phyloP scores from a whole-genome alignment of 2,113 vertebrate species.

The Periophthalmus modestus region DNA sequence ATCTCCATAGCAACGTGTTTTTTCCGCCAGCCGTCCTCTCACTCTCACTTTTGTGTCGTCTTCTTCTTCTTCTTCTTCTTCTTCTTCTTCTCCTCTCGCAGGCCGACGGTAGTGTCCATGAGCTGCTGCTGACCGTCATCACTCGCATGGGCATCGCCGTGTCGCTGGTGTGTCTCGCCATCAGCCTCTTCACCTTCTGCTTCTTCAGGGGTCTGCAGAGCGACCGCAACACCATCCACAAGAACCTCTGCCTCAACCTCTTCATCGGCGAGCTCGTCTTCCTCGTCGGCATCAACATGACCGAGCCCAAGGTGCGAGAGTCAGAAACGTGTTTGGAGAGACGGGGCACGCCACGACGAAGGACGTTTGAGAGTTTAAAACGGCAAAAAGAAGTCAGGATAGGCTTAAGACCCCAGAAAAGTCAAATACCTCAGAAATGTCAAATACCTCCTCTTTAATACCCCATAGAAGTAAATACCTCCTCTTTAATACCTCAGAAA shows the following conservation, averaged over 20 bases:
- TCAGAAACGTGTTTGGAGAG: too few species aligned
- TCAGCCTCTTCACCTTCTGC: constrained; percentile 98
- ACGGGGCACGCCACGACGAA: too few species aligned
- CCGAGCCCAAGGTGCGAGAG: constrained; percentile 84
- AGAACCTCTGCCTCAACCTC: constrained; percentile 98
- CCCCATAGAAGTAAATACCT: too few species aligned
- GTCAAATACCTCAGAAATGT: too few species aligned
- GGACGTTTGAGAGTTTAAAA: too few species aligned
- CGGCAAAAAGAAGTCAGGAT: too few species aligned
- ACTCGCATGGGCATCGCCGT: constrained; percentile 96
- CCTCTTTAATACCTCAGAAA: too few species aligned
- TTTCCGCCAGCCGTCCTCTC: background rate
- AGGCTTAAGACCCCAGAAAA: too few species aligned
- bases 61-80: background rate
- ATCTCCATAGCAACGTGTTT: constrained; percentile 14
- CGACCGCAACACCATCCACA: constrained; percentile 98
- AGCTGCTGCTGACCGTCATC: constrained; percentile 93
- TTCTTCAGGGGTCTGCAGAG: constrained; percentile 97
- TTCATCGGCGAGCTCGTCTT: constrained; percentile 97
- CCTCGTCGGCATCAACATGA: constrained; percentile 97
- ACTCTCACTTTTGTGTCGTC: too few species aligned
- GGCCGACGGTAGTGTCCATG: constrained; percentile 88
- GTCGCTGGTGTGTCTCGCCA: constrained; percentile 95
- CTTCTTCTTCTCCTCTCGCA: constrained; percentile 59
- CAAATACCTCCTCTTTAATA: too few species aligned